These are phyloP conservation scores for Sympetrum striolatum DNA, from an alignment of 2,888 invertebrate species.

Conservation along the genomic window DNA sequence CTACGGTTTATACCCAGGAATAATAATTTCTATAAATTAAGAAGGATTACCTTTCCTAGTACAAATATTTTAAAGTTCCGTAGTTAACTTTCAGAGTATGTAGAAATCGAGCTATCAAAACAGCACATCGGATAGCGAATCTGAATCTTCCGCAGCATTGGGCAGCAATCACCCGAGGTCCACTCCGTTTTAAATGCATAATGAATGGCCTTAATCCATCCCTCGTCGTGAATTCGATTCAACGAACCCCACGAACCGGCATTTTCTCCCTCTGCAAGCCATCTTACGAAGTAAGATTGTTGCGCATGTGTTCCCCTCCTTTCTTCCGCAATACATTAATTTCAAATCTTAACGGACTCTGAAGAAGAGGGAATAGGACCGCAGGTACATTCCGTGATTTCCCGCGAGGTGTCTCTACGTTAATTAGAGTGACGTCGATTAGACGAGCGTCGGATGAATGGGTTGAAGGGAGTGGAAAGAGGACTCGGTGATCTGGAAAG, in stretches of 20 bases:
- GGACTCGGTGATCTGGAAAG: background rate
- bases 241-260: background rate
- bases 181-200: background rate
- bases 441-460: background rate
- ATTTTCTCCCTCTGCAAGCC: background rate
- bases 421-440: slow-evolving; percentile 19
- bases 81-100: too few species aligned
- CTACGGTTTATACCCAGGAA: too few species aligned
- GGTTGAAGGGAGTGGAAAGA: background rate
- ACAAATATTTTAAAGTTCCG: too few species aligned
- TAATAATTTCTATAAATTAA: too few species aligned
- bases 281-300: background rate
- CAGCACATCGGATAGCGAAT: background rate
- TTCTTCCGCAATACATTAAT: background rate
- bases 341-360: background rate
- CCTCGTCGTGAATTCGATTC: background rate
- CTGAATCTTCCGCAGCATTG: background rate
- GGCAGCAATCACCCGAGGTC: too few species aligned
- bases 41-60: too few species aligned
- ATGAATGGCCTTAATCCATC: background rate
- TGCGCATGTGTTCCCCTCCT: too few species aligned
- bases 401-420: background rate
- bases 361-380: background rate
- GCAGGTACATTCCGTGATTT: slow-evolving; percentile 16
- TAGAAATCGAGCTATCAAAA: background rate